These are phyloP conservation scores for Eunapius fragilis DNA, from an alignment of 37 sponge, comb jelly and placozoan genomes.

Conservation along the genomic window DNA sequence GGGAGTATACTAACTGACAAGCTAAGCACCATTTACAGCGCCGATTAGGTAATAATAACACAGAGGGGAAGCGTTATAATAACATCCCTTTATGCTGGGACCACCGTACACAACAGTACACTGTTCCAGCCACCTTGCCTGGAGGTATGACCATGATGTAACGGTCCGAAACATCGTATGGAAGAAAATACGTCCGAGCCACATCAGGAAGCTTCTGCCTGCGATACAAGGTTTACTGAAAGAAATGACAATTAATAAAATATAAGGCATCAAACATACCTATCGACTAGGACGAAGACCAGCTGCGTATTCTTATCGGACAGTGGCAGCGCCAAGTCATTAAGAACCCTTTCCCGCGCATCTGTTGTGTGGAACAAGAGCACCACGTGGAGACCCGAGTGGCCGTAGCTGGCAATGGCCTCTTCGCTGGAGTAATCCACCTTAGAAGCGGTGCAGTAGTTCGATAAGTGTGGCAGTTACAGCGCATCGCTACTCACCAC, in stretches of 20 bases:
- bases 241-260: neutral
- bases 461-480: neutral
- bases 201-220: neutral
- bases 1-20: too few species aligned
- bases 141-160: neutral
- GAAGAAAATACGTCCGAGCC: neutral
- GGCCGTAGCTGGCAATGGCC: neutral
- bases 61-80: too few species aligned
- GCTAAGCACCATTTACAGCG: too few species aligned
- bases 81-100: too few species aligned
- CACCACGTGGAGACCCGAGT: constrained; percentile 10
- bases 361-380: constrained; percentile 4
- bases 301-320: neutral
- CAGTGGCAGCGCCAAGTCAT: neutral
- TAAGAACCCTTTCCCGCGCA: neutral
- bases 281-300: neutral
- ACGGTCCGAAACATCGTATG: neutral
- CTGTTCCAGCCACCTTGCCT: neutral
- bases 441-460: neutral
- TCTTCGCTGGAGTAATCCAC: neutral
- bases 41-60: too few species aligned
- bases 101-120: neutral
- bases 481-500: neutral
- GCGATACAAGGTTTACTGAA: neutral
- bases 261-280: neutral